Base-by-base conservation (phyloP, 2,113 vertebrate genomes). In the Tringa solitaria region DNA sequence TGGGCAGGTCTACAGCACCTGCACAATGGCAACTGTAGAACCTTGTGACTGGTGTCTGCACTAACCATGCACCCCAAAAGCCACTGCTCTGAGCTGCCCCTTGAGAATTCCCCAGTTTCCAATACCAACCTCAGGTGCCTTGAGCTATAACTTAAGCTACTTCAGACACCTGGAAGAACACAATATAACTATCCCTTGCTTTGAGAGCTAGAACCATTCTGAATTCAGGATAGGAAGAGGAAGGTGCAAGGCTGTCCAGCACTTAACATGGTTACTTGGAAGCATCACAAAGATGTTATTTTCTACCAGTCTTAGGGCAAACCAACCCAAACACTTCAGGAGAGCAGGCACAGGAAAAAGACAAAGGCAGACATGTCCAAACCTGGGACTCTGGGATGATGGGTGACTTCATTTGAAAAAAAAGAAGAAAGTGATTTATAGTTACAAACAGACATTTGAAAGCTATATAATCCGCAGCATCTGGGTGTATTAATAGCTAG, bases 321-420 rank as follows among this genome's bases (percentile, higher is more conserved):
- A 81, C 87, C 64, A 96, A 97, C 59, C 83, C 89, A 97, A 97
- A 91, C 89, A 88, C 68, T 94, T 84, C 60, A 97, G 64, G 51
- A 96, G 54, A 96, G 59, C 93, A 89, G 83, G 69, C 90, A 97
- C 21, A 96, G 61, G n/a, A 86, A 91, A 95, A 82, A 79, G 59
- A 85, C 59, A 74, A 88, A 91, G 86, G 79, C 88, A 94, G 93
- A 96, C 64, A 85, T 72, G 35, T 82, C 67, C 98, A 97, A 98
- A 98, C 98, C 98, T 98, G 97, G 98, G 98, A 86, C 96, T 97
- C 91, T 97, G 97, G 76, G 95, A 95, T 90, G 94, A 61, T 90
- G 95, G 50, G 51, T 97, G 98, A 96, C 98, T 98, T 98, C 87
- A 94, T 94, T 92, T 72, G 54, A 87, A 89, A 93, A 93, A 89